Evolutionary conservation across 2,113 vertebrate genomes (phyloP), one percentile per base, ranked within the genome.

Genomic region (Amazona guildingii): DNA sequence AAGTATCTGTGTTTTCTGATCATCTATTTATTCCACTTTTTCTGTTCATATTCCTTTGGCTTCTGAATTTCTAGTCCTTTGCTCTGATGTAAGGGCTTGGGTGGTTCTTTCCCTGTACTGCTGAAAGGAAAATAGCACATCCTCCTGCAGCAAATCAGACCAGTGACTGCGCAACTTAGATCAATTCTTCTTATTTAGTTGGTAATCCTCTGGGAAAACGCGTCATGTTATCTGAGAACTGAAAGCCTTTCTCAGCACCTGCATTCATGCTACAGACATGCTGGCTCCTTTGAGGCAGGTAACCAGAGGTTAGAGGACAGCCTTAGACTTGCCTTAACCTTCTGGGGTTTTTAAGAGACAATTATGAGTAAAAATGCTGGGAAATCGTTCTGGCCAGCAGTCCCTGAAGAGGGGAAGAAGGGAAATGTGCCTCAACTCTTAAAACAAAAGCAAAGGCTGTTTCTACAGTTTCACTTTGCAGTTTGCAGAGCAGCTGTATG

Each of bases 211-310:
- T 31, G 48, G 17, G 74, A 82, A 89, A 75, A 63, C 11, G 17
- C 0, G 2, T 17, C 0, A 0, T 0, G 1, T 20, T 11, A 3
- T 63, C 62, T 86, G 37, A 57, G 68, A 86, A 74, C 0, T 31
- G 33, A 59, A 70, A 59, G 27, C 6, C 17, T 75, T 86, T 92
- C 49, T 89, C 46, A 43, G 27, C 51, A 46, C 12, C 51, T 67
- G 31, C 27, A 18, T 70, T 44, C 13, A 7, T 29, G 14, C 10
- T 24, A 9, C 17, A 46, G 28, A 23, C 11, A 1, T 14, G 15
- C n/a, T 78, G 74, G 33, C 62, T 78, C 14, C 13, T 80, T 35
- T 31, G 13, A 57, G 31, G 44, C 18, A 70, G 25, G 11, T 66
- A 17, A 18, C 25, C 17, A 35, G 43, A 28, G 49, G 14, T 12